Conservation (phyloP, 2,113 vertebrate species). For the Narcine bancroftii region DNA sequence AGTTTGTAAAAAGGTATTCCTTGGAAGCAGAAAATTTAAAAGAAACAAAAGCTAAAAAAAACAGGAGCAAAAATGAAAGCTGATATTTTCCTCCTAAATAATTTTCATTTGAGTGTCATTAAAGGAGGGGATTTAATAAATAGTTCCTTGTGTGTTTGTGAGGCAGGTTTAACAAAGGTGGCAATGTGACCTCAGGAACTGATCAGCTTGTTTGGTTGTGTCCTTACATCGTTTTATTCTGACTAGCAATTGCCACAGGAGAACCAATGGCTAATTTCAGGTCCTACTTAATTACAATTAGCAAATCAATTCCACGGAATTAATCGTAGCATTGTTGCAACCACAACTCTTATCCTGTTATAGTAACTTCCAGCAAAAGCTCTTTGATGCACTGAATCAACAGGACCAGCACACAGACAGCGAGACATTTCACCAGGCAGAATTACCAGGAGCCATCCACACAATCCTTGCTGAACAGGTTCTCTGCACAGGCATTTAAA, state of each 20-base stretch:
- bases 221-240: not conserved
- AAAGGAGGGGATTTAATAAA: not conserved
- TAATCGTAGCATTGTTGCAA: not conserved
- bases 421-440: not conserved
- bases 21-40: not conserved
- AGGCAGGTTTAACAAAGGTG: not conserved
- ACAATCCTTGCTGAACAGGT: not conserved
- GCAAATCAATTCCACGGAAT: not conserved
- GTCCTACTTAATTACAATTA: not conserved
- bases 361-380: too few relatives aligned
- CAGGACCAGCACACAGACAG: not conserved
- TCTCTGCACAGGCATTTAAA: not conserved
- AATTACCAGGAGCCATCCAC: not conserved
- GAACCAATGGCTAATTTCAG: not conserved
- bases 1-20: slow-evolving; percentile 8
- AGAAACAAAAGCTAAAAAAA: not conserved
- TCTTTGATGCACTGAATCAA: not conserved
- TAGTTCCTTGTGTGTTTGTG: not conserved
- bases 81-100: not conserved
- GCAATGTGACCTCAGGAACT: not conserved
- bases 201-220: not conserved
- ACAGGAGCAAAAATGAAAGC: too few relatives aligned
- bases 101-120: not conserved
- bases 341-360: not conserved
- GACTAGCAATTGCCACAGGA: not conserved